phyloP scores from a whole-genome alignment of 2,113 vertebrate species.

The Hassar affinis region DNA sequence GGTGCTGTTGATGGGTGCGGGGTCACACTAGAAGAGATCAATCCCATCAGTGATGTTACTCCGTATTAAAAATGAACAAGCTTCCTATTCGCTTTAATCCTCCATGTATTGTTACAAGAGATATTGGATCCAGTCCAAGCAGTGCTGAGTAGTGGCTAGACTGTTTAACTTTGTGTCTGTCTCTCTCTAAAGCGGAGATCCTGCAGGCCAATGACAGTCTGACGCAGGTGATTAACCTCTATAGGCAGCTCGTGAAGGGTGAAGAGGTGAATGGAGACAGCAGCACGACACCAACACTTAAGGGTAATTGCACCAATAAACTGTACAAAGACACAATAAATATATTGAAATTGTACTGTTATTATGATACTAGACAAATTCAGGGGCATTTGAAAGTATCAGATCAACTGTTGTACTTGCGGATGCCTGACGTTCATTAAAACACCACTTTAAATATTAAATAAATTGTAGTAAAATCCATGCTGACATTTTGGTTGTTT shows the following conservation, averaged over 20 bases:
- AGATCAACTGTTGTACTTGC: neutral
- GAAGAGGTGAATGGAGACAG: conserved; percentile 87
- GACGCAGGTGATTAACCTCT: conserved; percentile 93
- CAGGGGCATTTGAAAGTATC: neutral
- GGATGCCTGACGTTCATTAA: neutral
- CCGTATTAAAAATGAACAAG: neutral
- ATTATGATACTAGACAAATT: neutral
- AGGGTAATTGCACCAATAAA: conserved; percentile 65
- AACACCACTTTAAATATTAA: neutral
- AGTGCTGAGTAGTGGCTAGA: neutral
- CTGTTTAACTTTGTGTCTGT: neutral
- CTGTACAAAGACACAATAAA: conserved; percentile 40
- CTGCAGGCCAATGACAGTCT: conserved; percentile 95
- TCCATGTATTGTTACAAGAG: neutral
- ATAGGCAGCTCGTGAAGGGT: conserved; percentile 86
- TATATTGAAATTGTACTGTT: too few relatives aligned
- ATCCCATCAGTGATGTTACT: neutral
- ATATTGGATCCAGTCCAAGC: neutral
- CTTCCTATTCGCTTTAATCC: neutral
- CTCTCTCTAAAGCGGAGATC: conserved; percentile 81
- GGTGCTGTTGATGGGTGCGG: too few relatives aligned
- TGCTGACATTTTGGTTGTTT: neutral
- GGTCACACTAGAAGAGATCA: neutral
- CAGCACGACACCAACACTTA: conserved; percentile 58
- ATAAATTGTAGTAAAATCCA: neutral